Base-by-base conservation (phyloP, 2,113 vertebrate species). In the Hippocampus barbouri region DNA sequence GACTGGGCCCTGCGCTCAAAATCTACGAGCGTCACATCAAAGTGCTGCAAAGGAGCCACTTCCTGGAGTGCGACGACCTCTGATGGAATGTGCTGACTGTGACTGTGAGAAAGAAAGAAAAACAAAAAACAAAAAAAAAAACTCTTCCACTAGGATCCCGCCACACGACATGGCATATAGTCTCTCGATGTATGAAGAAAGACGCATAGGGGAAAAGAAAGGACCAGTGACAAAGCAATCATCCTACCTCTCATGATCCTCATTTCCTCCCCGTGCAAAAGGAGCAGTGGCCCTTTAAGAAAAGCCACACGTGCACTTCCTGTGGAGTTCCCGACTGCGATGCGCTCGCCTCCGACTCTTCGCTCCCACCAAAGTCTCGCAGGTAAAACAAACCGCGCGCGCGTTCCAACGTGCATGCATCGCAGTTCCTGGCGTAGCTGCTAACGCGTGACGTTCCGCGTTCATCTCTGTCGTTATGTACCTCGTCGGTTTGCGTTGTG, bases 1-100 rank as follows among this genome's bases (percentile, higher is more conserved):
- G 94, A 75, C 93, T 96, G 15, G 95, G 95, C 61, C 95, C 95
- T 0, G 95, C 95, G 56, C 93, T 96, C 70, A 96, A 96, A 83
- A 96, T 96, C 82, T 96, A 96, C 0, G 95, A 96, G 90, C 93
- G 94, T 49, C 95, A 96, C 4, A 91, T 96, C 41, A 96, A 96
- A 82, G 92, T 93, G 82, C 91, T 96, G 51, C 95, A 96, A 85
- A 93, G 93, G 85, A 94, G 93, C 89, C 94, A 96, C 81, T 96
- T 96, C 69, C 92, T 96, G 85, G 94, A 95, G 16, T 94, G 90
- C 0, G 90, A 94, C 27, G 83, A 89, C 74, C 78, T 92, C 72
- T 90, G 87, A 89, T 66, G 61, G 67, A 23, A 8, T 40, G 70
- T 53, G 57, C 51, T 72, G 69, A 76, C 51, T 38, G 70, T 66